These are phyloP conservation scores for Hemaris fuciformis DNA, from an alignment of 2,888 invertebrate species.

Conservation along the genomic window DNA sequence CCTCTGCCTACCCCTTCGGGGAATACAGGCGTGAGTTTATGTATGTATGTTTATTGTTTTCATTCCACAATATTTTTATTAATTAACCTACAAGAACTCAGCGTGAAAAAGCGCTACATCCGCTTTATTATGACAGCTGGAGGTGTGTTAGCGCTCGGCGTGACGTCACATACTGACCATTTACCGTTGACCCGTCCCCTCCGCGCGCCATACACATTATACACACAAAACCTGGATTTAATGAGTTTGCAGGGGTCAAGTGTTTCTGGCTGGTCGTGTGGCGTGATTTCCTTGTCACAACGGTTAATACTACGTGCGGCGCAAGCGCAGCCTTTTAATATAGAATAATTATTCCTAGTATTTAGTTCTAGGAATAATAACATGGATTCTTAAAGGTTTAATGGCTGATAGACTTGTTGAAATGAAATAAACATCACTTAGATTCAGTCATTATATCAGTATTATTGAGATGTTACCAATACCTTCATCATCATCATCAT, in stretches of 20 bases:
- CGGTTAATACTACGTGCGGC: neutral
- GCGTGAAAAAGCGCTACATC: conserved; percentile 24
- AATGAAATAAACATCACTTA: too few relatives aligned
- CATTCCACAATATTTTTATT: too few relatives aligned
- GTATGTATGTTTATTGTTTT: too few relatives aligned
- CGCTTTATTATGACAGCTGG: conserved; percentile 23
- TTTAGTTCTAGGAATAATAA: neutral
- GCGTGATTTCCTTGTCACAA: neutral
- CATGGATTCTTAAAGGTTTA: neutral
- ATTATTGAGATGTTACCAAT: too few relatives aligned
- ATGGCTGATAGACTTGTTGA: too few relatives aligned
- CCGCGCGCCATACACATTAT: neutral
- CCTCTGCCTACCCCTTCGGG: too few relatives aligned
- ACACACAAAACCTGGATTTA: neutral
- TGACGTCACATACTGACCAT: conserved; percentile 29
- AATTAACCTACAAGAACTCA: neutral
- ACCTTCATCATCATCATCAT: too few relatives aligned
- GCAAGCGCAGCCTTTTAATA: neutral
- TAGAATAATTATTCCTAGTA: neutral
- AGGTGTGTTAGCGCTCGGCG: conserved; percentile 40
- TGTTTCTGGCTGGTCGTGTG: neutral
- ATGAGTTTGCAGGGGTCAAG: neutral
- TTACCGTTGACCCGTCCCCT: neutral
- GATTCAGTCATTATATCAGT: too few relatives aligned
- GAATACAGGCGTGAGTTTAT: too few relatives aligned